Conservation (phyloP, 2,113 vertebrate species). For the Ploceus nigricollis region DNA sequence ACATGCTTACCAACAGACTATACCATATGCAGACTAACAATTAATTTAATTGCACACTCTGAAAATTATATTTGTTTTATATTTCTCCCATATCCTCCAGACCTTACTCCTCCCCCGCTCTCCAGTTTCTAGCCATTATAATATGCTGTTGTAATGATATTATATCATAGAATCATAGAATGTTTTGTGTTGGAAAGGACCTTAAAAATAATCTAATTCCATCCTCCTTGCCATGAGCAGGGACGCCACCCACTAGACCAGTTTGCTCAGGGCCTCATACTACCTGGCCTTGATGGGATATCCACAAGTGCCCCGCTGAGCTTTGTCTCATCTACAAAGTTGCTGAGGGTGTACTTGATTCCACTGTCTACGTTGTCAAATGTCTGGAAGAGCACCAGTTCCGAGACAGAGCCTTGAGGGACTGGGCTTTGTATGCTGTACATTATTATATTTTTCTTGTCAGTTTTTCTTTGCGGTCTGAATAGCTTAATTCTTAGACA, state of each 20-base stretch:
- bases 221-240: not conserved
- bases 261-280: not conserved
- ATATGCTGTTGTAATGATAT: not conserved
- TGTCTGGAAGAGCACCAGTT: not conserved
- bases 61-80: not conserved
- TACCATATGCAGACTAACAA: not conserved
- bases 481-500: not conserved
- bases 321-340: fast-evolving
- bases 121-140: not conserved
- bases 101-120: not conserved
- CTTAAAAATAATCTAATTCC: not conserved
- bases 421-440: not conserved
- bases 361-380: fast-evolving
- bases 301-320: fast-evolving
- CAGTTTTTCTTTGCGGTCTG: not conserved
- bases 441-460: not conserved
- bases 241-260: not conserved
- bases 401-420: not conserved
- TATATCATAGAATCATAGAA: not conserved
- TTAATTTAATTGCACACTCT: not conserved
- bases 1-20: not conserved
- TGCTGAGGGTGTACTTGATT: not conserved
- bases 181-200: not conserved
- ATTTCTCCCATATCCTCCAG: not conserved
- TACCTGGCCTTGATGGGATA: not conserved